Base-by-base conservation (phyloP, 2,888 invertebrate genomes). In the Bedellia somnulentella region DNA sequence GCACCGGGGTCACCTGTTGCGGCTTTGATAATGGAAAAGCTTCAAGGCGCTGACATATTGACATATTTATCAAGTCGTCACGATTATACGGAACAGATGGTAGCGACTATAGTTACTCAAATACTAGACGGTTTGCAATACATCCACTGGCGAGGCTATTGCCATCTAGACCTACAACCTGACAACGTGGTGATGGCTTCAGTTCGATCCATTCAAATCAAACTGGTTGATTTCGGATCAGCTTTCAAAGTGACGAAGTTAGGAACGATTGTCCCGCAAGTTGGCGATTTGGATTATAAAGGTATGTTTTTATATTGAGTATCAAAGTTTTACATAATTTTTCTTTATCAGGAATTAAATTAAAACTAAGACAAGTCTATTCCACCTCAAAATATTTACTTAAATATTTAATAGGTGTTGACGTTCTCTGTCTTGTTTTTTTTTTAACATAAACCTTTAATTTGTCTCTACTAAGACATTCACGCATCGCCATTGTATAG, bases 121-220 rank as follows among this genome's bases (percentile, higher is more conserved):
- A 70, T 93, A 1, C 64, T 94, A 33, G 93, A 95, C 49, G 96
- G 86, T 1, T 70, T 97, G 1, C 95, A 96, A 62, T 98, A 95
- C 60, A 73, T 99, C 23, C 97, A 98, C 61, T 95, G 95, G 89
- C 81, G 92, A 46, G 94, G 94, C 2, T 84, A 86, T 42, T 89
- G 89, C 43, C 93, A 94, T 57, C 67, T 95, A 37, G 89, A 95
- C 57, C 75, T 96, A 28, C 93, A 97, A 59, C 97, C 97, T 0
- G 94, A 95, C 53, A 98, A 98, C 60, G 82, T 98, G 14, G 91
- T 96, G 3, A 91, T 97, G 87, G 84, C 89, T 1, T 86, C 87
- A 0, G 86, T 92, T 10, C 78, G 93, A 40, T 86, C 88, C 0
- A 82, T 89, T 5, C 87, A 92, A 58, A 82, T 97, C 2, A 97